phyloP scores from a whole-genome alignment of 2,797 vertebrate genomes.

The Amniataba percoides region DNA sequence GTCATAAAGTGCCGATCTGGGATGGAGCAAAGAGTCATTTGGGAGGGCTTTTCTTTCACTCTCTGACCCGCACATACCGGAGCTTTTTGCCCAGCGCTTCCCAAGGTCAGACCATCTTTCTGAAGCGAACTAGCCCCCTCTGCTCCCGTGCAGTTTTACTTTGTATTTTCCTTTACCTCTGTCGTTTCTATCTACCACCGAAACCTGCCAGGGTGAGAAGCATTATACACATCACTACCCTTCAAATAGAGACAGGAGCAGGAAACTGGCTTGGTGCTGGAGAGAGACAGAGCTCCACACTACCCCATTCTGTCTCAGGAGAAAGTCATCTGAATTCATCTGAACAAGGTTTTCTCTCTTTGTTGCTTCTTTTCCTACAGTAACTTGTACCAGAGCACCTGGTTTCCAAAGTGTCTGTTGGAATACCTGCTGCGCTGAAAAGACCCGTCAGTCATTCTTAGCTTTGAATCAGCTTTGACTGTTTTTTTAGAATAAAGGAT shows the following conservation, averaged over 20 bases:
- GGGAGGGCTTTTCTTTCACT: slow-evolving; percentile 1
- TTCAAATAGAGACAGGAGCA: slow-evolving; percentile 69
- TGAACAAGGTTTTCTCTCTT: slow-evolving; percentile 49
- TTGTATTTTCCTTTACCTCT: slow-evolving; percentile 56
- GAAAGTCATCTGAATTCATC: slow-evolving; percentile 63
- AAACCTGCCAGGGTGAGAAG: slow-evolving; percentile 53
- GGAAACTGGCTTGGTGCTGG: slow-evolving; percentile 51
- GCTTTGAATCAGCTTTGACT: slow-evolving; percentile 9
- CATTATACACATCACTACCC: slow-evolving; percentile 71
- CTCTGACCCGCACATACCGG: slow-evolving; percentile 43
- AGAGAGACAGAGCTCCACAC: slow-evolving; percentile 52
- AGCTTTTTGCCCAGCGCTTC: slow-evolving; percentile 10
- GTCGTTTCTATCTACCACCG: slow-evolving; percentile 44
- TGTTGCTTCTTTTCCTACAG: slow-evolving; percentile 31
- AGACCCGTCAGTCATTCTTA: slow-evolving; percentile 14
- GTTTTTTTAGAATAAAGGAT: slow-evolving; percentile 17
- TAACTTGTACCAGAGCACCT: slow-evolving; percentile 35
- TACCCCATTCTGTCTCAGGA: slow-evolving; percentile 59
- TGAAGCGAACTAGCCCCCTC: slow-evolving; percentile 29
- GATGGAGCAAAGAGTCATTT: not conserved
- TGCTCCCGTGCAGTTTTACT: slow-evolving; percentile 41
- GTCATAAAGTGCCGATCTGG: slow-evolving; percentile 9
- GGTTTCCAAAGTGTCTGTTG: slow-evolving; percentile 23
- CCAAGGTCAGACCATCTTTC: slow-evolving; percentile 48
- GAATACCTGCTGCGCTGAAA: slow-evolving; percentile 20